Base-by-base conservation (phyloP, 2,888 invertebrate species). In the Lithodes maja region DNA sequence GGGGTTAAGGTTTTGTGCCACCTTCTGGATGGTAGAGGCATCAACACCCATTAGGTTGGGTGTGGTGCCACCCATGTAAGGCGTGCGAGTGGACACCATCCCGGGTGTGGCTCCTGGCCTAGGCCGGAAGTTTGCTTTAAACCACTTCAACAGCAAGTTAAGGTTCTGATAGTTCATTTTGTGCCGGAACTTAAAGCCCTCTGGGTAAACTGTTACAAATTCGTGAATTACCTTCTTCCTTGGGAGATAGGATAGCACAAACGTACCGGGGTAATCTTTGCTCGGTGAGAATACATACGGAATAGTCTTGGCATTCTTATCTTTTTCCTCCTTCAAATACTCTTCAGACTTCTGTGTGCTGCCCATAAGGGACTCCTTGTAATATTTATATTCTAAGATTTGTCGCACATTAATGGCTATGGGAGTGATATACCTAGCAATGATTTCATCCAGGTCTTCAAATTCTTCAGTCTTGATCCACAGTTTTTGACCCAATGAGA, bases 361-460 rank as follows among this genome's bases (percentile, higher is more conserved):
- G 1, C 98, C 98, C 1, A 96, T 96, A 83, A 96, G 95, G 54
- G 96, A 95, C 53, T 96, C 95, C 92, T 96, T 96, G 94, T 97
- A 99, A 94, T 99, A 99, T 93, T 98, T 98, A 94, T 98, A 99
- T 74, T 96, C 95, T 84, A 98, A 94, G 71, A 99, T 95, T 93
- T 99, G 99, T 1, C 98, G 95, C 0, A 98, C 98, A 93, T 96
- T 97, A 0, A 97, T 96, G 0, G 99, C 99, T 99, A 99, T 99
- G 0, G 99, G 99, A 90, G 97, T 98, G 3, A 99, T 96, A 94
- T 98, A 96, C 12, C 99, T 96, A 0, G 99, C 99, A 86, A 99
- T 97, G 90, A 99, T 99, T 96, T 99, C 99, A 94, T 99, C 99
- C 61, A 99, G 94, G 94, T 99, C 99, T 94, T 99, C 99, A 94